A percentile compares a stretch with the other conserved stretches of the same genome.
phyloP scores from a whole-genome alignment of 2,888 invertebrate genomes.

The Poecilobothrus nobilitatus region DNA sequence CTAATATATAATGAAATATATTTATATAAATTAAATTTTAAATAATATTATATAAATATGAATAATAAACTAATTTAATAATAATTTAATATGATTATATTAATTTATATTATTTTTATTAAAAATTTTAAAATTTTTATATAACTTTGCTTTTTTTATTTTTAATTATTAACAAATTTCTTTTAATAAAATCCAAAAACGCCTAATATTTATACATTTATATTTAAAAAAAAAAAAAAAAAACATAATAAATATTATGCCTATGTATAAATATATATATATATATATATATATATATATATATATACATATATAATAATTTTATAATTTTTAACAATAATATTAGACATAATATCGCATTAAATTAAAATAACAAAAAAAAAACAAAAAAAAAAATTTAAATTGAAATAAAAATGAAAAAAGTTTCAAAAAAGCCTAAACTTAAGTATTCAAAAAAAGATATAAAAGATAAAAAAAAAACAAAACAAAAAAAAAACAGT shows the following conservation, averaged over 20 bases:
- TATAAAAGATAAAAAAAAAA: background rate
- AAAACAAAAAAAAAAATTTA: background rate
- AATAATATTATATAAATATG: no score
- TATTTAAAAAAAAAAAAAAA: background rate
- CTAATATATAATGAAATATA: no score
- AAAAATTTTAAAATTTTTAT: background rate
- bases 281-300: background rate
- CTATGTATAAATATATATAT: background rate
- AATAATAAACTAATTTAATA: no score
- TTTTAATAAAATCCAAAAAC: background rate
- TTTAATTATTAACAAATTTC: background rate
- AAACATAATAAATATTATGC: background rate
- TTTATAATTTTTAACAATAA: no score
- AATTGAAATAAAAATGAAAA: conserved; percentile 7
- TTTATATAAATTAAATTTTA: no score
- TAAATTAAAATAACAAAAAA: no score
- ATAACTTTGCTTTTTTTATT: background rate
- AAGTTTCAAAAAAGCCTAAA: conserved; percentile 1
- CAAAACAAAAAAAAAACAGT: no score
- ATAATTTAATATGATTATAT: no score
- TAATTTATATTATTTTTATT: background rate
- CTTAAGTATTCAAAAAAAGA: background rate
- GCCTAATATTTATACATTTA: background rate
- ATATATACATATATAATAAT: no score
- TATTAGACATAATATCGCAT: no score